Conservation (phyloP, 2,888 invertebrate species). For the Mermis nigrescens region DNA sequence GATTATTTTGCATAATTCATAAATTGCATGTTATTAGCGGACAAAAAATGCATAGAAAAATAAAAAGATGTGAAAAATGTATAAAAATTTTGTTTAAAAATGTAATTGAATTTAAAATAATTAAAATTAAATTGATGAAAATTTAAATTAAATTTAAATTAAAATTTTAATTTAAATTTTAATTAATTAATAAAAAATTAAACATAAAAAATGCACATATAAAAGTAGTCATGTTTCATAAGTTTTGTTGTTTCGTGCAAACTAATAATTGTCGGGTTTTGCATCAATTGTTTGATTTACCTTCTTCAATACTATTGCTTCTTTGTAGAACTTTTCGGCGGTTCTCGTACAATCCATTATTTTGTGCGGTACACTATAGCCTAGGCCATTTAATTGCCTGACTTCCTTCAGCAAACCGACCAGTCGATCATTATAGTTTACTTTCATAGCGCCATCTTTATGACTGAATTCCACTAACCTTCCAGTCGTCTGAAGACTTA, state of each 20-base stretch:
- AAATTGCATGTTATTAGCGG: too few relatives aligned
- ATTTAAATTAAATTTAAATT: background rate
- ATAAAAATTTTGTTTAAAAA: too few relatives aligned
- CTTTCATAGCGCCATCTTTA: conserved; percentile 42
- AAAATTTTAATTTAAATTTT: background rate
- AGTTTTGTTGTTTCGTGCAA: conserved; percentile 38
- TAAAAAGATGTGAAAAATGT: too few relatives aligned
- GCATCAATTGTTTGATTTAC: conserved; percentile 34
- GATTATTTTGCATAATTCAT: too few relatives aligned
- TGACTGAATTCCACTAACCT: conserved; percentile 38
- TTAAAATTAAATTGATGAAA: background rate
- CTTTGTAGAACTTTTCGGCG: conserved; percentile 56
- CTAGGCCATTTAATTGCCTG: conserved; percentile 61
- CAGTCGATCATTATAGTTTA: conserved; percentile 70
- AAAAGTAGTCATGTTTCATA: background rate
- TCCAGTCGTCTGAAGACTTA: conserved; percentile 38
- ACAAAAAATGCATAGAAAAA: too few relatives aligned
- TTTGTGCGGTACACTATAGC: conserved; percentile 52
- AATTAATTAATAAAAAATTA: background rate
- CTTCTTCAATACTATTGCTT: conserved; percentile 73
- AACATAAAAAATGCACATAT: too few relatives aligned
- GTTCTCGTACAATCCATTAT: conserved; percentile 51
- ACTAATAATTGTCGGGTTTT: conserved; percentile 30
- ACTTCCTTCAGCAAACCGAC: conserved; percentile 68
- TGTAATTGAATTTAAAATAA: too few relatives aligned